A percentile compares a stretch with the other conserved stretches of the same genome.
These are phyloP conservation scores for Galagoides demidoff DNA, from an alignment of 2,797 vertebrate species.

Conservation along the genomic window DNA sequence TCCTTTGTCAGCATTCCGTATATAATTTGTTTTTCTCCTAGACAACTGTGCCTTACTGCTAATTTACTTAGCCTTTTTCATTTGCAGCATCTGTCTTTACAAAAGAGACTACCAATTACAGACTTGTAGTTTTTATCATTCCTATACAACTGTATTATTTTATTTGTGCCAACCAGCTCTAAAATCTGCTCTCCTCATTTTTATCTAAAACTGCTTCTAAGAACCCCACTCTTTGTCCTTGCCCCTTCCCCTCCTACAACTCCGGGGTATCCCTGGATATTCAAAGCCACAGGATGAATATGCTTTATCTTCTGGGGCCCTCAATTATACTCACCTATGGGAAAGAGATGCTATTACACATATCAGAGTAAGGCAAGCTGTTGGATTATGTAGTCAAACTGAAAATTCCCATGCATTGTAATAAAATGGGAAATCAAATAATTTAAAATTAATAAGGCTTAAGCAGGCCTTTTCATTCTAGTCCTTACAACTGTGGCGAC, in stretches of 20 bases:
- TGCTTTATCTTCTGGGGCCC: background rate
- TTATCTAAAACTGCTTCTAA: constrained; percentile 1
- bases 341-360: background rate
- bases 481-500: background rate
- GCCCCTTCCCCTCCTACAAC: no score
- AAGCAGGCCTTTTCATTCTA: background rate
- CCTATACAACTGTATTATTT: background rate
- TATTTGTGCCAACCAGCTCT: background rate
- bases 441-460: background rate
- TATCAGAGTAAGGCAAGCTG: background rate
- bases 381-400: background rate
- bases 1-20: background rate
- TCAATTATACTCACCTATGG: background rate
- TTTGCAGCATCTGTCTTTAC: background rate
- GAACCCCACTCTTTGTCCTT: background rate
- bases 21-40: constrained; percentile 30
- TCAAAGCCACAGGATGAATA: background rate
- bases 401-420: constrained; percentile 5
- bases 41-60: background rate
- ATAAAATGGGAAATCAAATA: background rate
- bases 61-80: background rate
- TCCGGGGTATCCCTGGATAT: background rate
- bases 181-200: background rate
- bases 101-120: constrained; percentile 13
- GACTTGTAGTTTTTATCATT: background rate